Percentiles rank a stretch among this genome's conserved stretches.
Evolutionary conservation across 2,888 invertebrate species (phyloP).

Genomic region (Chelonus formosanus): DNA sequence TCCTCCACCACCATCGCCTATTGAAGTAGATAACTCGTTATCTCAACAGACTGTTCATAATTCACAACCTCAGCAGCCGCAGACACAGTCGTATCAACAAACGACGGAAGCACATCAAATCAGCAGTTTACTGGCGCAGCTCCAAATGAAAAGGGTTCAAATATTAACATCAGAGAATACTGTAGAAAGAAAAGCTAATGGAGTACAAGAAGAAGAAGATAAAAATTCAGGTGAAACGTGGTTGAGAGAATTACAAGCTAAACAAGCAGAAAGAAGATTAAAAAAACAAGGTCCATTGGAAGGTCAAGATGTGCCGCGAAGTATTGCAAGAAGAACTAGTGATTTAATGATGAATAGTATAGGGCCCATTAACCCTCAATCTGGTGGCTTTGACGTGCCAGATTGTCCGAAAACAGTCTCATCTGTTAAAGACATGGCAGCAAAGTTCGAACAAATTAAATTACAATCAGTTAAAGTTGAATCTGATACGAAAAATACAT

Average conservation of each 20-base stretch:
- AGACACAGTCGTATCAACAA: conserved; percentile 42
- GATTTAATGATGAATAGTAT: conserved; percentile 58
- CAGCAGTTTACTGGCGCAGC: conserved; percentile 56
- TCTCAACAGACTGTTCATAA: conserved; percentile 22
- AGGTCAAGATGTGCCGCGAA: conserved; percentile 61
- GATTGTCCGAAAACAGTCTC: conserved; percentile 56
- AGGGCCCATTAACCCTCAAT: conserved; percentile 43
- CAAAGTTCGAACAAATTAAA: conserved; percentile 77
- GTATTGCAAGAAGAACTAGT: conserved; percentile 55
- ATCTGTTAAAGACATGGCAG: conserved; percentile 81
- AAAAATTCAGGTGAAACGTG: conserved; percentile 71
- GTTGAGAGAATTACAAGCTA: conserved; percentile 82
- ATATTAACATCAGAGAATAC: conserved; percentile 54
- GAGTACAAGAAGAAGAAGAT: conserved; percentile 48
- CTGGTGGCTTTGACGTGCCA: conserved; percentile 51
- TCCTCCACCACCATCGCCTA: conserved; percentile 85
- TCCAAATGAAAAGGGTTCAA: conserved; percentile 64
- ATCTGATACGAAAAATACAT: conserved; percentile 47
- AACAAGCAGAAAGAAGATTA: conserved; percentile 73
- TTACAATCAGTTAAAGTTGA: conserved; percentile 54
- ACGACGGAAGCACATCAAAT: conserved; percentile 57
- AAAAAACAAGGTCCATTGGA: conserved; percentile 63
- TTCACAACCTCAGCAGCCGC: conserved; percentile 31
- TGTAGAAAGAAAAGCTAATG: conserved; percentile 52
- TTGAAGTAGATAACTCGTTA: conserved; percentile 69